phyloP scores from a whole-genome alignment of 2,797 vertebrate species.

The Acanthiza pusilla region DNA sequence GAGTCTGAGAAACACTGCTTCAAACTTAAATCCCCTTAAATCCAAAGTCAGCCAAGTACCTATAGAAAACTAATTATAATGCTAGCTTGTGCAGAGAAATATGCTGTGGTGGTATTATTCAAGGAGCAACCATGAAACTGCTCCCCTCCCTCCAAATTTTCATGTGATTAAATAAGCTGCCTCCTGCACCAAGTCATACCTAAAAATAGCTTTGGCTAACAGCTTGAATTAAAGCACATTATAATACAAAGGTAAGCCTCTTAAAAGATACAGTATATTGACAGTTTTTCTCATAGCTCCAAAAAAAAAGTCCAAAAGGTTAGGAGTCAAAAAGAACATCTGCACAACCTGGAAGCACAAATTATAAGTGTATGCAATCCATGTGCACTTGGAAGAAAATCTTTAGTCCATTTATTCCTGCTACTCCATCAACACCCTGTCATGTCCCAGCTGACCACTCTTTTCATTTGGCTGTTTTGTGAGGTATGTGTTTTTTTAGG shows the following conservation, averaged over 20 bases:
- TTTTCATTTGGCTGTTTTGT: neutral
- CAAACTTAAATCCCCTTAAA: neutral
- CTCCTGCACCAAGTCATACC: neutral
- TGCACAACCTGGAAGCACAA: neutral
- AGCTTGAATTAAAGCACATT: neutral
- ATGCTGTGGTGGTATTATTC: neutral
- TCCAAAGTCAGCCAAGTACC: neutral
- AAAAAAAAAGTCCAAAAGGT: neutral
- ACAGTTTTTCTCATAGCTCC: neutral
- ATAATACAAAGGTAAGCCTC: neutral
- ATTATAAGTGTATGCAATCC: neutral
- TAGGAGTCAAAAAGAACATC: neutral
- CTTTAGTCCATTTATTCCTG: neutral
- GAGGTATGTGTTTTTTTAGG: neutral
- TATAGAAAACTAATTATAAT: neutral
- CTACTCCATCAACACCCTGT: neutral
- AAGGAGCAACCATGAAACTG: neutral
- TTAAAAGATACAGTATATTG: neutral
- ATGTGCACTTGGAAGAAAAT: neutral
- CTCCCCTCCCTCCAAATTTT: neutral
- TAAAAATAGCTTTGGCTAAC: neutral
- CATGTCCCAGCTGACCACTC: neutral
- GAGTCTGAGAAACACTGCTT: neutral
- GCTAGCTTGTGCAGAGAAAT: neutral
- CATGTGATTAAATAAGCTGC: neutral